These are phyloP conservation scores for Actenoides hombroni DNA, from an alignment of 2,113 vertebrate species.

Conservation along the genomic window DNA sequence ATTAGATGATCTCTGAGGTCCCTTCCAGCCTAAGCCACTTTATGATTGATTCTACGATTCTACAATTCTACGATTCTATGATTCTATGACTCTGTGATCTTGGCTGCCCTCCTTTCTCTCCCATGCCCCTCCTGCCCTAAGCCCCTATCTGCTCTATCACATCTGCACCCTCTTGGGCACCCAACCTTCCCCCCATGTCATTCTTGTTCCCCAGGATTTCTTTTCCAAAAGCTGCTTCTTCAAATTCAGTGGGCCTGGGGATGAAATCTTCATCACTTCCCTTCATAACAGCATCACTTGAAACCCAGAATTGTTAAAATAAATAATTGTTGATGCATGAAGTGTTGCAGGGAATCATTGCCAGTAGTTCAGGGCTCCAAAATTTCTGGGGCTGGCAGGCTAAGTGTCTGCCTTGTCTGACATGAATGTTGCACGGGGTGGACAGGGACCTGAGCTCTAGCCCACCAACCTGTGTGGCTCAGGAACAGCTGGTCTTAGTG, in stretches of 20 bases:
- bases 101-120: neutral
- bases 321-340: slow-evolving; percentile 51
- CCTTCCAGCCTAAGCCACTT: too few species aligned
- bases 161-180: neutral
- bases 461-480: neutral
- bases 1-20: too few species aligned
- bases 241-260: neutral
- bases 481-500: neutral
- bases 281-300: neutral
- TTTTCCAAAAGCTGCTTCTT: neutral
- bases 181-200: rapidly evolving
- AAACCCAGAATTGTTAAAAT: slow-evolving; percentile 20
- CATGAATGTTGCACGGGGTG: neutral
- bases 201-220: neutral
- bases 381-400: neutral
- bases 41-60: neutral
- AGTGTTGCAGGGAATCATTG: slow-evolving; percentile 4
- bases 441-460: rapidly evolving
- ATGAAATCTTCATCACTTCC: neutral
- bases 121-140: neutral
- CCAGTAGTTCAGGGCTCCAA: neutral
- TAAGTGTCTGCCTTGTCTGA: neutral
- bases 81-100: neutral
- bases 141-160: neutral
- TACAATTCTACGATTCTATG: too few species aligned